Conservation (phyloP, 2,888 invertebrate species). For the Diploptera punctata region DNA sequence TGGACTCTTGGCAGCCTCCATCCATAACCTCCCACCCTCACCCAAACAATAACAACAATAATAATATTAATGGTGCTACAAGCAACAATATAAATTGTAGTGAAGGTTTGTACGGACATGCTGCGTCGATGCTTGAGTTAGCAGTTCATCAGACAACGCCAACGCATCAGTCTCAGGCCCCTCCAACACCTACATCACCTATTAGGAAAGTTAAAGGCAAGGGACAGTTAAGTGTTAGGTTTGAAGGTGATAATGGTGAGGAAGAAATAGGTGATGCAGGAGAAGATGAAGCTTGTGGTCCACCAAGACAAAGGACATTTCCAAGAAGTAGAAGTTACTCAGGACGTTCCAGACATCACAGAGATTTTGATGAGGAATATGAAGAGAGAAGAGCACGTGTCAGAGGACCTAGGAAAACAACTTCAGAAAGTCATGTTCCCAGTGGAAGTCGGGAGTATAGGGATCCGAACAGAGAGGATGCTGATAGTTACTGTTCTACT, state of each 20-base stretch:
- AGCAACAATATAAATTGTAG: slow-evolving; percentile 2
- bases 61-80: slow-evolving; percentile 4
- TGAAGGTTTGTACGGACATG: slow-evolving; percentile 52
- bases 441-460: slow-evolving; percentile 55
- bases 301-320: slow-evolving; percentile 38
- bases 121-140: slow-evolving; percentile 70
- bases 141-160: slow-evolving; percentile 48
- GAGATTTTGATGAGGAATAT: slow-evolving; percentile 49
- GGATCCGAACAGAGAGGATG: slow-evolving; percentile 64
- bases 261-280: slow-evolving; percentile 6
- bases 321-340: slow-evolving; percentile 46
- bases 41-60: slow-evolving; percentile 17
- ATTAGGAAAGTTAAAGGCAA: slow-evolving; percentile 56
- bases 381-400: slow-evolving; percentile 56
- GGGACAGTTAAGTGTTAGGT: slow-evolving; percentile 59
- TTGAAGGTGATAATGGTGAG: slow-evolving; percentile 54
- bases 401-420: slow-evolving; percentile 52
- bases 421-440: slow-evolving; percentile 54
- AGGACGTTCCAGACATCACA: slow-evolving; percentile 34
- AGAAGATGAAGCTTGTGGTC: slow-evolving; percentile 34
- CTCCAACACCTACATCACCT: slow-evolving; percentile 52
- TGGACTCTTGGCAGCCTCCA: slow-evolving; percentile 61
- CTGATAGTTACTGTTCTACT: slow-evolving; percentile 86
- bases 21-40: neutral
- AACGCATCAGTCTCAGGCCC: slow-evolving; percentile 33